Evolutionary conservation across 2,888 invertebrate genomes (phyloP), one percentile per base, ranked within the genome.

Genomic region (Leptinotarsa juncta): DNA sequence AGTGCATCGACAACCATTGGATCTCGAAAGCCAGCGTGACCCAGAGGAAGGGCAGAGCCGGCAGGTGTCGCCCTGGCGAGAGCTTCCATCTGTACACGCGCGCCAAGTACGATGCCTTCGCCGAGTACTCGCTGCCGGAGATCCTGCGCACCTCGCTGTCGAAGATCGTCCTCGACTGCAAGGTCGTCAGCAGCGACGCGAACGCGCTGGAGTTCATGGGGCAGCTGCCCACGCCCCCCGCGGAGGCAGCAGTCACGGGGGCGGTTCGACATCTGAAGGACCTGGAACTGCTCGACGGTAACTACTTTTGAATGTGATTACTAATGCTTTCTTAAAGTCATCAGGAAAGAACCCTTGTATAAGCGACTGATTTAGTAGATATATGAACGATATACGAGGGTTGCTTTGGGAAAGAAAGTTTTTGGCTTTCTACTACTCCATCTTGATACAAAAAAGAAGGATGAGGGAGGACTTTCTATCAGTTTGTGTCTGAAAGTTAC

Each of bases 21-120:
- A 90, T 93, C 55, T 92, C 93, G 0, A 86, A 89, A 77, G 91
- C 94, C 0, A 92, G 91, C 79, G 90, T 92, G 20, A 87, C 88
- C 14, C 94, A 94, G 83, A 86, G 94, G 10, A 90, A 90, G 67
- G 94, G 94, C 0, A 87, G 94, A 57, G 94, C 94, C 4, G 94
- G 94, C 0, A 88, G 94, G 71, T 91, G 92, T 0, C 90, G 89
- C 76, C 88, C 92, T 15, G 94, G 94, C 81, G 89, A 91, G 83
- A 88, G 90, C 82, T 91, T 87, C 79, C 91, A 90, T 80, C 79
- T 92, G 73, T 92, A 91, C 77, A 89, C 91, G 0, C 86, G 87
- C 81, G 84, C 89, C 0, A 90, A 89, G 74, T 91, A 89, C 82
- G 80, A 88, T 0, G 84, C 89, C 14, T 90, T 94, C 75, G 81